Percentiles rank a stretch among this genome's conserved stretches.
These are phyloP conservation scores for Calliphora vicina DNA, from an alignment of 1,140 invertebrate species.

Conservation along the genomic window DNA sequence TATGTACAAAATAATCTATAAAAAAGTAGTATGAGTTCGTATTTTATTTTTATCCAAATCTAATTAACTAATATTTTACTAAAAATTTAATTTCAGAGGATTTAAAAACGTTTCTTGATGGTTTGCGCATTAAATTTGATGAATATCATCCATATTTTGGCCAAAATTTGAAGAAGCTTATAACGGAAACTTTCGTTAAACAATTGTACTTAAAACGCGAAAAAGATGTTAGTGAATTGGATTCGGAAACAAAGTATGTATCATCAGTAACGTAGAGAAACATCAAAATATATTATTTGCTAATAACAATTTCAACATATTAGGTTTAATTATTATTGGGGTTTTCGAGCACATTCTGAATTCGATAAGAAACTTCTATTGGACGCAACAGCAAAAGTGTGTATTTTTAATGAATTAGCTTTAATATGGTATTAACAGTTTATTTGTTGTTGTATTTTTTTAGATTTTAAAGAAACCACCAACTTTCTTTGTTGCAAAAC, in stretches of 20 bases:
- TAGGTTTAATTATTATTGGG: slow-evolving; percentile 37
- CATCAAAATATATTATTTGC: too few relatives aligned
- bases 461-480: slow-evolving; percentile 29
- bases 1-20: too few relatives aligned
- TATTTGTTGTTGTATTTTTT: neutral
- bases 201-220: slow-evolving; percentile 55
- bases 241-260: slow-evolving; percentile 36
- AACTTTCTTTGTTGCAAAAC: slow-evolving; percentile 17
- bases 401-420: neutral
- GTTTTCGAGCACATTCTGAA: slow-evolving; percentile 34
- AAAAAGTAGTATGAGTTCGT: too few relatives aligned
- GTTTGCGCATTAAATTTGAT: slow-evolving; percentile 45
- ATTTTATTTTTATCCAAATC: too few relatives aligned
- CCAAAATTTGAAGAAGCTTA: slow-evolving; percentile 44
- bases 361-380: slow-evolving; percentile 34
- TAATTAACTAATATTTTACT: too few relatives aligned
- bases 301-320: neutral
- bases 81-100: slow-evolving; percentile 36
- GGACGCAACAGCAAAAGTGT: slow-evolving; percentile 32
- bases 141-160: slow-evolving; percentile 53
- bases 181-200: slow-evolving; percentile 56
- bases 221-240: slow-evolving; percentile 32
- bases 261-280: too few relatives aligned
- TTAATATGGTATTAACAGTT: neutral
- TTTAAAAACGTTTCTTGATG: slow-evolving; percentile 44